Evolutionary conservation across 2,113 vertebrate genomes (phyloP).

Genomic region (Eudorcas thomsonii): DNA sequence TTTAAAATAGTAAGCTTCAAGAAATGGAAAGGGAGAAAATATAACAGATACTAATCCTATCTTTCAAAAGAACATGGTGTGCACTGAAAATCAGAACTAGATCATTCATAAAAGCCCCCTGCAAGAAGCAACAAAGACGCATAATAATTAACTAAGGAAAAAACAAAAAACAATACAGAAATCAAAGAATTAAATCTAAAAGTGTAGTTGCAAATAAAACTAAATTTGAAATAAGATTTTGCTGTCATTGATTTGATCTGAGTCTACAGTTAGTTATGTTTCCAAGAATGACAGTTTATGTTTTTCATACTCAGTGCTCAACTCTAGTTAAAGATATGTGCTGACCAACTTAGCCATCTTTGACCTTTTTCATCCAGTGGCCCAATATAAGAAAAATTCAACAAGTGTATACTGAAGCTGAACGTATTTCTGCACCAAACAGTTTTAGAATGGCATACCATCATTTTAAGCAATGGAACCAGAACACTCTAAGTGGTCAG

Average conservation of each 20-base stretch:
- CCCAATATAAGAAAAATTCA: not conserved
- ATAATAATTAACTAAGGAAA: not conserved
- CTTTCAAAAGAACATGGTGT: not conserved
- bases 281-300: not conserved
- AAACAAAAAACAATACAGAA: not conserved
- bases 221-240: not conserved
- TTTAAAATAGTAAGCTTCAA: constrained; percentile 28
- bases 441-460: not conserved
- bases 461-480: not conserved
- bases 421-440: not conserved
- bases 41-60: not conserved
- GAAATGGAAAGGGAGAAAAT: not conserved
- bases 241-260: not conserved
- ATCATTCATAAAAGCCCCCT: constrained; percentile 1
- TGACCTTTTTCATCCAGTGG: not conserved
- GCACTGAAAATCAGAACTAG: constrained; percentile 37
- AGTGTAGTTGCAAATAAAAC: not conserved
- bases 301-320: not conserved
- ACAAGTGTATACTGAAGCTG: not conserved
- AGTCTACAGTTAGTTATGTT: not conserved
- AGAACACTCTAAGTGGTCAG: not conserved
- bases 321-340: not conserved
- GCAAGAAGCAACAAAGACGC: not conserved
- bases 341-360: not conserved
- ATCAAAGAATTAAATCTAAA: not conserved